A percentile compares a stretch with the other conserved stretches of the same genome.
phyloP scores from a whole-genome alignment of 2,797 vertebrate species.

The Catamblyrhynchus diadema region DNA sequence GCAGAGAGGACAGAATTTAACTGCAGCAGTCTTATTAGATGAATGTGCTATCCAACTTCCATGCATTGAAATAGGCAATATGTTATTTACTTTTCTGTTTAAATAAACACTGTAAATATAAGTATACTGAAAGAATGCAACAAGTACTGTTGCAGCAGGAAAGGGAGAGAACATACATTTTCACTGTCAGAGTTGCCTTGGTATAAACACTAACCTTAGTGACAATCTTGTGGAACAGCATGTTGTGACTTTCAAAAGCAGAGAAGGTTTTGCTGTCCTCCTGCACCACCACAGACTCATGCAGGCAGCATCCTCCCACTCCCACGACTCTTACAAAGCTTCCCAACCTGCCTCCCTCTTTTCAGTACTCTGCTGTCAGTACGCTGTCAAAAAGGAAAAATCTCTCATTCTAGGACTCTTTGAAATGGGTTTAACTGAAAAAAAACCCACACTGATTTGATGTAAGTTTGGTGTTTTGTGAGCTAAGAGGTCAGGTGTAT shows the following conservation, averaged over 20 bases:
- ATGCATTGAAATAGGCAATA: background rate
- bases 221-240: background rate
- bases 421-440: background rate
- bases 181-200: conserved; percentile 33
- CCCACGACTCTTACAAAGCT: background rate
- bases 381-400: background rate
- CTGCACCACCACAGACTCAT: background rate
- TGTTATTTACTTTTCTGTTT: background rate
- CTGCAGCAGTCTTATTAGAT: background rate
- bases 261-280: conserved; percentile 4
- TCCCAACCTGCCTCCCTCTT: background rate
- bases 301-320: background rate
- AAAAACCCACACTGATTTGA: background rate
- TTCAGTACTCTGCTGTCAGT: background rate
- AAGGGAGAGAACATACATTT: background rate
- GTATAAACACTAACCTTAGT: conserved; percentile 8
- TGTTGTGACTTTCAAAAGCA: conserved; percentile 21
- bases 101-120: background rate
- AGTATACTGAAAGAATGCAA: background rate
- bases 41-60: background rate
- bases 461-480: background rate
- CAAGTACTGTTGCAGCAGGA: background rate
- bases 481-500: background rate
- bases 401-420: background rate
- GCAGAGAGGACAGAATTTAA: background rate